These are phyloP conservation scores for Hybognathus amarus DNA, from an alignment of 2,797 vertebrate species.

Conservation along the genomic window DNA sequence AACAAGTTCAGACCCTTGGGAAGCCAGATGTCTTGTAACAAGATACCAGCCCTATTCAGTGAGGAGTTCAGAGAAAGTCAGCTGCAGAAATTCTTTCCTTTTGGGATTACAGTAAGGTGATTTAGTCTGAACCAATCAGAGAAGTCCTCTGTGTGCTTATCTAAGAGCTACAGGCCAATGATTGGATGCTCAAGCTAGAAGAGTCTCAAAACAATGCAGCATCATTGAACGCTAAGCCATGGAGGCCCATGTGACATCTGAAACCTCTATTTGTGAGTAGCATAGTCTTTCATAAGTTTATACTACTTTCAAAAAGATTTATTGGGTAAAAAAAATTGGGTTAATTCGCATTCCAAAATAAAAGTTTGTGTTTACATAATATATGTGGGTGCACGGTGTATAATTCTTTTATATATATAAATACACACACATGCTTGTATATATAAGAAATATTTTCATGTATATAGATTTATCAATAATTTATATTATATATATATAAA, in stretches of 20 bases:
- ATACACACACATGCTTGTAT: too few species aligned
- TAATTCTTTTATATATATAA: too few species aligned
- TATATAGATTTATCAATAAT: too few species aligned
- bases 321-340: not conserved
- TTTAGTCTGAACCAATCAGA: conserved; percentile 14
- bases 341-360: too few species aligned
- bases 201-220: not conserved
- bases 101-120: not conserved
- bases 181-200: not conserved
- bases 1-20: not conserved
- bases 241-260: not conserved
- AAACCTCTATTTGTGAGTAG: not conserved
- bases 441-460: too few species aligned
- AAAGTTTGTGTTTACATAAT: too few species aligned
- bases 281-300: not conserved
- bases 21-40: conserved; percentile 14
- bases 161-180: not conserved
- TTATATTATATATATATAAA: too few species aligned
- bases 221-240: not conserved
- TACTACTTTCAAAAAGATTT: not conserved
- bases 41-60: not conserved
- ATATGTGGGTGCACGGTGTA: too few species aligned
- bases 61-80: not conserved
- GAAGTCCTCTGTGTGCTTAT: not conserved
- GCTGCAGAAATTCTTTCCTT: not conserved